Base-by-base conservation (phyloP, 2,797 vertebrate species). In the Valencia hispanica region DNA sequence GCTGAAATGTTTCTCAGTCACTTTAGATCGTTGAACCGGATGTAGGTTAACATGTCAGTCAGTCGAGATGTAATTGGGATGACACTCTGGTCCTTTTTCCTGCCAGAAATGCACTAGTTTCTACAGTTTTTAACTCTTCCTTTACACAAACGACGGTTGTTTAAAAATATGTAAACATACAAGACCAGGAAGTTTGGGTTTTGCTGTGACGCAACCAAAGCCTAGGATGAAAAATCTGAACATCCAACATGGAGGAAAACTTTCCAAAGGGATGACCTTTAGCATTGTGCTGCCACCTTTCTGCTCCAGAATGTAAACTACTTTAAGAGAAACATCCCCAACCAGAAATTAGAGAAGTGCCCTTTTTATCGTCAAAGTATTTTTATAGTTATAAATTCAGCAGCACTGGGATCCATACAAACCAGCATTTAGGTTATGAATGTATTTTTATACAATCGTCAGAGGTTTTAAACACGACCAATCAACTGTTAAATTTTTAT, bases 21-120 rank as follows among this genome's bases (percentile, higher is more conserved):
- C 92, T 92, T 93, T 92, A 93, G 91, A 75, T 85, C 83, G 88
- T 89, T 70, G 74, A 90, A 86, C 91, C 90, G 91, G 91, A 93
- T 85, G 86, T 89, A 71, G 77, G 85, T 51, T 82, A 71, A 83
- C 77, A 79, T 41, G 81, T 82, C 76, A 68, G 65, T 82, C 20
- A 22, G 68, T 83, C 70, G 68, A 65, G 63, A 51, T 68, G 32
- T 69, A 34, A 41, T 20, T 41, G 1, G 0, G 57, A 25, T 57
- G 65, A 59, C 6, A 11, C 5, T 83, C 36, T 27, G 72, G 70
- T 66, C 22, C 3, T 36, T n/a, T 78, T 73, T 85, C 79, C 76
- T 86, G 78, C 74, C 83, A 87, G 70, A 87, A 82, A 89, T 87
- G 88, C 88, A 90, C 89, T 85, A 79, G 77, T 81, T 82, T 84